Base-by-base conservation (phyloP, 2,888 invertebrate genomes). In the Linnaemya tessellans region DNA sequence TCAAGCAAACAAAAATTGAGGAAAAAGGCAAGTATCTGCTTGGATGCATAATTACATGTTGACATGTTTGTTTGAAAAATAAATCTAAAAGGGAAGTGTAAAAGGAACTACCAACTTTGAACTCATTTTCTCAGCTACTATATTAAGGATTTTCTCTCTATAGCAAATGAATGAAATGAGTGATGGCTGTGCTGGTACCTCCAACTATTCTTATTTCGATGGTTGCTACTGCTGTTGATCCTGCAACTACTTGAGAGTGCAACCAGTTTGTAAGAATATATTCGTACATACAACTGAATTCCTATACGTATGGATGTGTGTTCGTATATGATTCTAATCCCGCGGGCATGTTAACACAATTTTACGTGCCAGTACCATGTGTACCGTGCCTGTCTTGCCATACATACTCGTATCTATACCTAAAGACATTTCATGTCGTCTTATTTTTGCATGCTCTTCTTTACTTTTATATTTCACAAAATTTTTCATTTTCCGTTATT, bases 331-430 rank as follows among this genome's bases (percentile, higher is more conserved):
- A 88, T 84, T 86, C 87, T 87, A 87, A 87, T 86, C 87, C 80
- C 80, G 84, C 79, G 86, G 84, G 86, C 86, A 87, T 86, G 87
- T 87, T 87, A 87, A 87, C 88, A 88, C 84, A 86, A 86, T 86
- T 87, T 83, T 85, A 80, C 73, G 74, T 75, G 86, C 82, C 87
- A 81, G 75, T 81, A 80, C 77, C 77, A 77, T 74, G 74, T 83
- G 77, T 80, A 60, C 58, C 43, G 13, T 67, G 35, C 60, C 70
- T 71, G 70, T 74, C 56, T 75, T 80, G 41, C 8, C 43, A 60
- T 58, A 1, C 10, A 22, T 30, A n/a, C n/a, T n/a, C 58, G 65
- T 13, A 67, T 46, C 73, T n/a, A 60, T 67, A 49, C 51, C 0
- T 38, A 56, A 8, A 46, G 7, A 25, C 41, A 38, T n/a, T 46